phyloP scores from a whole-genome alignment of 2,797 vertebrate genomes.

The Poecilia picta region DNA sequence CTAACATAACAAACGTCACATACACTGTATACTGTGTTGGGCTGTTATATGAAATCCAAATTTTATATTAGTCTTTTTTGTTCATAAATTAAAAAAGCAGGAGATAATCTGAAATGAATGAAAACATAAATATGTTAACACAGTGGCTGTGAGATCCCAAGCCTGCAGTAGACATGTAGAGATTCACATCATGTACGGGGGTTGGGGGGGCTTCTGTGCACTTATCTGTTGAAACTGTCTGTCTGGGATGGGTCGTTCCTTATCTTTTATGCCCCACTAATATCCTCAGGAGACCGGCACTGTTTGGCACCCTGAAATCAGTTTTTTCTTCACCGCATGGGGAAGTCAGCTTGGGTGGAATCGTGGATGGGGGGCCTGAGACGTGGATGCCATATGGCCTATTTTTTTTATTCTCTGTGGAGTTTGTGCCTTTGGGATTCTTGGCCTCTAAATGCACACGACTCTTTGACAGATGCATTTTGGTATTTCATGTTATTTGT shows the following conservation, averaged over 20 bases:
- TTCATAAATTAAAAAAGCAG: neutral
- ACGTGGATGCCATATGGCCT: constrained; percentile 78
- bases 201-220: constrained; percentile 30
- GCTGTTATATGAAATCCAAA: neutral
- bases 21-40: neutral
- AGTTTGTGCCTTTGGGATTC: constrained; percentile 64
- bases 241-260: constrained; percentile 68
- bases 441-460: constrained; percentile 55
- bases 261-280: constrained; percentile 67
- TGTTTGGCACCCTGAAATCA: constrained; percentile 70
- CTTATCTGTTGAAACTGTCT: constrained; percentile 69
- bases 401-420: constrained; percentile 65
- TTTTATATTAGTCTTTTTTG: neutral
- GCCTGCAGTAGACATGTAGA: constrained; percentile 49
- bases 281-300: constrained; percentile 67
- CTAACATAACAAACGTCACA: neutral
- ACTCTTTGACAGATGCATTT: constrained; percentile 61
- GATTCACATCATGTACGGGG: constrained; percentile 49
- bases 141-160: constrained; percentile 9
- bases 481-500: constrained; percentile 46
- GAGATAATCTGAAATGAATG: neutral
- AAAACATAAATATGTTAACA: neutral
- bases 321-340: constrained; percentile 56
- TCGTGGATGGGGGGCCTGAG: constrained; percentile 65
- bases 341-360: constrained; percentile 69